These are phyloP conservation scores for Agapornis roseicollis DNA, from an alignment of 2,113 vertebrate genomes.

Conservation along the genomic window DNA sequence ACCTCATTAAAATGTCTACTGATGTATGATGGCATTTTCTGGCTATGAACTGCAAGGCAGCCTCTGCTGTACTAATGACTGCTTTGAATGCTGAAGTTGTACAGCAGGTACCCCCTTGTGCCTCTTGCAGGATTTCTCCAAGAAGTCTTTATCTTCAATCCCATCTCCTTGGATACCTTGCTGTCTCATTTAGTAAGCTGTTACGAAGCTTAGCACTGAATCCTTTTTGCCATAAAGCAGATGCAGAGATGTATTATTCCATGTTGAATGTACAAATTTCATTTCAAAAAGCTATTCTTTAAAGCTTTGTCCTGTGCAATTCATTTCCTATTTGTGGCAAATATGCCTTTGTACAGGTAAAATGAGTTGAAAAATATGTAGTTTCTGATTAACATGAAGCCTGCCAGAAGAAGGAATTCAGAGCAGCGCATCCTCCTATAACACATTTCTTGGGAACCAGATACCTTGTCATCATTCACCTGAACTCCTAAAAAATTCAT, in stretches of 20 bases:
- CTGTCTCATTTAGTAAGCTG: constrained; percentile 24
- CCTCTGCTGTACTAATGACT: not conserved
- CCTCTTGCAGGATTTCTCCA: not conserved
- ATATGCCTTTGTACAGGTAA: not conserved
- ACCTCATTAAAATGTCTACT: constrained; percentile 31
- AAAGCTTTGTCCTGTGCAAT: not conserved
- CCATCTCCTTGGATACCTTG: constrained; percentile 4
- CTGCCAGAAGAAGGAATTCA: not conserved
- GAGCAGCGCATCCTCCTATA: not conserved
- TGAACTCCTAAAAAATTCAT: not conserved
- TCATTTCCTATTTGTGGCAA: not conserved
- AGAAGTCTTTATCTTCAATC: constrained; percentile 12
- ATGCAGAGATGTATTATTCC: not conserved
- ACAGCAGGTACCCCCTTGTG: not conserved
- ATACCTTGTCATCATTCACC: not conserved
- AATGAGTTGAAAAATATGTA: not conserved
- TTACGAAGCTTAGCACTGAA: not conserved
- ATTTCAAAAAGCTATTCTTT: not conserved
- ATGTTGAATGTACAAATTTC: not conserved
- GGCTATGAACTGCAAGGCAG: constrained; percentile 9
- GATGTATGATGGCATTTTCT: not conserved
- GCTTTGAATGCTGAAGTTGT: constrained; percentile 6
- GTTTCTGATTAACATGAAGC: not conserved
- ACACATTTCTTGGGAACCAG: not conserved
- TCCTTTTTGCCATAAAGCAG: not conserved